A percentile compares a stretch with the other conserved stretches of the same genome.
phyloP scores from a whole-genome alignment of 2,797 vertebrate species.

The Syndactyla subalaris region DNA sequence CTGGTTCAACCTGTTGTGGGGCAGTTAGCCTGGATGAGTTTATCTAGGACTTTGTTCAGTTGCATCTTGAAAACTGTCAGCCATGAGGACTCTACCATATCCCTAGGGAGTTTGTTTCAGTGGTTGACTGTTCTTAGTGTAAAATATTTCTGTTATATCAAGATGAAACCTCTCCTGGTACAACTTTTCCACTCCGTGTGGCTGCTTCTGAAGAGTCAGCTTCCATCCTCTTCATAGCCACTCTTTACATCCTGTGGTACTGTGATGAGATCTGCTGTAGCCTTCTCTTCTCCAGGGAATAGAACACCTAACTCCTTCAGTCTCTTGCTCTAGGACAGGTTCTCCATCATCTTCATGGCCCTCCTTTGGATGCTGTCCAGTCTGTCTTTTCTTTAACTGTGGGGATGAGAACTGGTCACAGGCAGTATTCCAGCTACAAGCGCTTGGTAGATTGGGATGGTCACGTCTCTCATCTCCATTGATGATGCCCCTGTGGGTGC shows the following conservation, averaged over 20 bases:
- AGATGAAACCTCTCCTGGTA: background rate
- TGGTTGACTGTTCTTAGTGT: background rate
- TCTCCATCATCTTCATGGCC: background rate
- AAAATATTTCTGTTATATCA: background rate
- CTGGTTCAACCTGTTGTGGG: background rate
- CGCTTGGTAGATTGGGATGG: background rate
- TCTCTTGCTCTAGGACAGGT: background rate
- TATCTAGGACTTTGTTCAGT: background rate
- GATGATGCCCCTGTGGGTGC: background rate
- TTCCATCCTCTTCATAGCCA: background rate
- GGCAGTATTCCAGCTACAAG: background rate
- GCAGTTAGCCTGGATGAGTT: background rate
- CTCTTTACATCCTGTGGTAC: background rate
- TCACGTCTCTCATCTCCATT: background rate
- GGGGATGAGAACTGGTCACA: background rate
- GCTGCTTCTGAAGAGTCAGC: background rate
- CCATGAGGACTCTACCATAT: rapidly evolving
- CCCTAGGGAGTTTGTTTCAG: background rate
- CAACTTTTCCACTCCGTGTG: background rate
- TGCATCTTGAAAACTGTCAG: background rate
- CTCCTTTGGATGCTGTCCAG: background rate
- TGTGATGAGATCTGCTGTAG: background rate
- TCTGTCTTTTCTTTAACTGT: background rate
- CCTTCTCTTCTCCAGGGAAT: background rate
- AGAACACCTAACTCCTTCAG: background rate